Conservation (phyloP, 2,888 invertebrate species). For the Drosophila acutilabella region DNA sequence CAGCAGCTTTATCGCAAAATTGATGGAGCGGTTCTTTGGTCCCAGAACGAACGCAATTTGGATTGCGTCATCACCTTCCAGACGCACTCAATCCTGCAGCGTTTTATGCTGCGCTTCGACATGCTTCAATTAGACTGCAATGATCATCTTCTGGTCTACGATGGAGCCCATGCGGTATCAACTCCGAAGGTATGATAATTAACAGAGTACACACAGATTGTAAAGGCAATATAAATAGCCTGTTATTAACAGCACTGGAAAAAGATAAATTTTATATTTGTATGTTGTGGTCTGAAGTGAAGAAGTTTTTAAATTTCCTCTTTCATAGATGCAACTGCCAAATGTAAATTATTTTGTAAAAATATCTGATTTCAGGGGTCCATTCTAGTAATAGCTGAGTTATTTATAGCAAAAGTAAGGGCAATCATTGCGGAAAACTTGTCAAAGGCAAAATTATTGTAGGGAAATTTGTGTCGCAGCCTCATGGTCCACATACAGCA, state of each 20-base stretch:
- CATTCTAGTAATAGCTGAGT: neutral
- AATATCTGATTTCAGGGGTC: neutral
- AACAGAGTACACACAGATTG: neutral
- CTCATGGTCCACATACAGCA: constrained; percentile 67
- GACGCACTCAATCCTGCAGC: constrained; percentile 96
- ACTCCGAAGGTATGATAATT: constrained; percentile 90
- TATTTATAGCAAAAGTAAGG: constrained; percentile 49
- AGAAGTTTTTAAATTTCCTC: neutral
- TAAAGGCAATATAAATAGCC: no score
- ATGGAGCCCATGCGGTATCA: constrained; percentile 95
- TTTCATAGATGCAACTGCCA: neutral
- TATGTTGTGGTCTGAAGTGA: neutral
- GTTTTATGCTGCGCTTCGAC: constrained; percentile 97
- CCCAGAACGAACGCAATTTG: constrained; percentile 95
- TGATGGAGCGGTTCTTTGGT: constrained; percentile 95
- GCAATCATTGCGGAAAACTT: constrained; percentile 48
- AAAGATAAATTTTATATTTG: neutral
- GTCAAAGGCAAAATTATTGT: constrained; percentile 40
- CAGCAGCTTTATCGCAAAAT: constrained; percentile 95
- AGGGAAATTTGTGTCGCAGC: constrained; percentile 57
- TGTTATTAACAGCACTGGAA: neutral
- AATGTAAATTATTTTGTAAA: neutral
- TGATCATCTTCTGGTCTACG: constrained; percentile 96
- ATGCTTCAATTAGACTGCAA: constrained; percentile 96
- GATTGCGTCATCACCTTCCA: constrained; percentile 97